phyloP scores from a whole-genome alignment of 2,888 invertebrate genomes.

The Ischnus inquisitorius region DNA sequence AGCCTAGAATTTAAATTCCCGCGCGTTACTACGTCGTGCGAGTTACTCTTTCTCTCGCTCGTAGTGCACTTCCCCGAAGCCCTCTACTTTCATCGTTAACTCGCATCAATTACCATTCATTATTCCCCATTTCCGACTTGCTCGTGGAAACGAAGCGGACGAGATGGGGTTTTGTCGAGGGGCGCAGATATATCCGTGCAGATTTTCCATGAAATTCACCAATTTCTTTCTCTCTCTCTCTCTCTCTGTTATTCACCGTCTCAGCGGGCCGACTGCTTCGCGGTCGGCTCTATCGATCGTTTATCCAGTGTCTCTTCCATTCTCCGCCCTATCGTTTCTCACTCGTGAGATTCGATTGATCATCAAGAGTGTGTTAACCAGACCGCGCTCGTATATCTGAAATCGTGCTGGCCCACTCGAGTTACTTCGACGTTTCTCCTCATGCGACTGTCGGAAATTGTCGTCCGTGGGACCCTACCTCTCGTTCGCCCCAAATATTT shows the following conservation, averaged over 20 bases:
- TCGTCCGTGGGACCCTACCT: not conserved
- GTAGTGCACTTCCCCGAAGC: slow-evolving; percentile 22
- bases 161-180: not conserved
- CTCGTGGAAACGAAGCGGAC: slow-evolving; percentile 44
- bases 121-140: slow-evolving; percentile 68
- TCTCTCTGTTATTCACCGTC: not conserved
- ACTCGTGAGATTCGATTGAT: slow-evolving; percentile 24
- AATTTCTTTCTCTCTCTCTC: not conserved
- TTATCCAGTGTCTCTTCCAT: not conserved
- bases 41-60: not conserved
- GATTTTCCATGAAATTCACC: slow-evolving; percentile 15
- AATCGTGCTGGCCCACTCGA: not conserved
- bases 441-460: not conserved
- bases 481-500: not conserved
- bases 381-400: not conserved
- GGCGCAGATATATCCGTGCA: not conserved
- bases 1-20: not conserved
- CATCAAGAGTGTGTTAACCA: slow-evolving; percentile 28
- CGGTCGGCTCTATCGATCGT: not conserved
- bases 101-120: slow-evolving; percentile 73
- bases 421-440: not conserved
- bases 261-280: not conserved
- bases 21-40: not conserved
- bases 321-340: not conserved
- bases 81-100: slow-evolving; percentile 24